These are phyloP conservation scores for Papilio polytes DNA, from an alignment of 1,140 invertebrate species.

Conservation along the genomic window DNA sequence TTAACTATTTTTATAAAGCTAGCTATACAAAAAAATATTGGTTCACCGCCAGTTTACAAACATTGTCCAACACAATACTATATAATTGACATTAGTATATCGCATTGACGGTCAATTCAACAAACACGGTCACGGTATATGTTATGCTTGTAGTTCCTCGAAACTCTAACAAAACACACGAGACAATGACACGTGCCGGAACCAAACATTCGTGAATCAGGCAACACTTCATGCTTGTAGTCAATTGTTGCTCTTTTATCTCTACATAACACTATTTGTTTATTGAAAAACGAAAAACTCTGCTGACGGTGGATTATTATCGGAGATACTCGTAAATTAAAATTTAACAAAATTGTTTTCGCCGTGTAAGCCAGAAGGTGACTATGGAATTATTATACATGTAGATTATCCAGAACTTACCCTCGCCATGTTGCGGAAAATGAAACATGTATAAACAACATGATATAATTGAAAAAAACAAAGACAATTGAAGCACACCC, in stretches of 20 bases:
- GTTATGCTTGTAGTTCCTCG: conserved; percentile 54
- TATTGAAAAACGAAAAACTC: not conserved
- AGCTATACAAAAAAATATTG: not conserved
- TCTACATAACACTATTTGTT: not conserved
- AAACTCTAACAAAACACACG: conserved; percentile 71
- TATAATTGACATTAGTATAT: conserved; percentile 6
- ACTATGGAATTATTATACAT: too few relatives aligned
- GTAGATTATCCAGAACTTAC: too few relatives aligned
- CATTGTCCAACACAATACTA: not conserved
- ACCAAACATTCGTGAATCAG: conserved; percentile 68
- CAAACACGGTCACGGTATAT: conserved; percentile 59
- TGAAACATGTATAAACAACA: too few relatives aligned
- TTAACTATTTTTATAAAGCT: not conserved
- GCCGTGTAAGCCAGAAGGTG: too few relatives aligned
- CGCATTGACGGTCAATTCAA: conserved; percentile 50
- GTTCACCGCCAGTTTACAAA: conserved; percentile 4
- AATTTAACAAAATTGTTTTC: too few relatives aligned
- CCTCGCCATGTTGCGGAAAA: too few relatives aligned
- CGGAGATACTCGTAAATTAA: too few relatives aligned
- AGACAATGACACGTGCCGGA: conserved; percentile 75
- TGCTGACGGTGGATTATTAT: too few relatives aligned
- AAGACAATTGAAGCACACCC: too few relatives aligned
- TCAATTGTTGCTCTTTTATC: not conserved
- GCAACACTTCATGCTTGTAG: not conserved
- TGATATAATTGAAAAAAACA: too few relatives aligned